Conservation (phyloP, 2,888 invertebrate species). For the Epinotia demarniana region DNA sequence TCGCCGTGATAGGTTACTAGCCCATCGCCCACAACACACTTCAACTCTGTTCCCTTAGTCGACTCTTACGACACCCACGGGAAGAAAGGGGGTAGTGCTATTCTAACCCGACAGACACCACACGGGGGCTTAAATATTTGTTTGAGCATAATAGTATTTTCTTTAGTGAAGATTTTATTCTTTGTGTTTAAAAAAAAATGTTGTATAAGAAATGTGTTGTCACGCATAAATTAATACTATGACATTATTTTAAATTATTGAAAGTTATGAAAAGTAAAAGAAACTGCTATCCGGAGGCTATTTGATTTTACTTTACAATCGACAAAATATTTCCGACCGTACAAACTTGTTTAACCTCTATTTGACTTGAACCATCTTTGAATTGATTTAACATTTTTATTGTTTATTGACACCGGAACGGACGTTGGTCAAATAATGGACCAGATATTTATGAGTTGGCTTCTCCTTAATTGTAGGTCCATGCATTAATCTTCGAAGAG, state of each 20-base stretch:
- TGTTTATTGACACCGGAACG: conserved; percentile 36
- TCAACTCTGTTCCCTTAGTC: too few relatives aligned
- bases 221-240: not conserved
- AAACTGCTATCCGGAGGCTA: conserved; percentile 14
- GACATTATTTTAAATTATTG: not conserved
- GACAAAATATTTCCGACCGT: conserved; percentile 17
- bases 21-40: too few relatives aligned
- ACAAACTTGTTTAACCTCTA: conserved; percentile 25
- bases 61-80: too few relatives aligned
- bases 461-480: conserved; percentile 54
- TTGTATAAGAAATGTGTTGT: not conserved
- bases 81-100: too few relatives aligned
- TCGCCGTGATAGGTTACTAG: too few relatives aligned
- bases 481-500: conserved; percentile 61
- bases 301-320: conserved; percentile 19
- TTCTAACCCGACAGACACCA: too few relatives aligned
- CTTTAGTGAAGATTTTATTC: not conserved
- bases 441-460: conserved; percentile 51
- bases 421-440: conserved; percentile 37
- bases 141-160: not conserved
- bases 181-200: too few relatives aligned
- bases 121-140: too few relatives aligned
- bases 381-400: conserved; percentile 41
- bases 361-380: conserved; percentile 23
- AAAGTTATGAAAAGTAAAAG: conserved; percentile 5